Conservation (phyloP, 2,888 invertebrate species). For the Pristionchus maxplancki region DNA sequence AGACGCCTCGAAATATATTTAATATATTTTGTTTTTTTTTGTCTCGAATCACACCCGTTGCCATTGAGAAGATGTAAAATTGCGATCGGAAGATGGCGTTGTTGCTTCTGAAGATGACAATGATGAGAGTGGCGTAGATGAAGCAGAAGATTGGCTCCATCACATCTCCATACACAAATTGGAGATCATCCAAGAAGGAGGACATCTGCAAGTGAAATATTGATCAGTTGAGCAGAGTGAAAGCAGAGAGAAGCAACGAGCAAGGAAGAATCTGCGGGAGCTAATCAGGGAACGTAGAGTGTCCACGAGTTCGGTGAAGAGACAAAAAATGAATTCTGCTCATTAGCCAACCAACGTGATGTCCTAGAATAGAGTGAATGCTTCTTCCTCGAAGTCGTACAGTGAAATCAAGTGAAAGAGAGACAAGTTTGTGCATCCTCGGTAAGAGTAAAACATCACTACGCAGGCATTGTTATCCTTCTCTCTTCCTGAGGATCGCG, state of each 20-base stretch:
- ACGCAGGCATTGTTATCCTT: too few relatives aligned
- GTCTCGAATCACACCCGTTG: background rate
- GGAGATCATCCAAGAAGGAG: background rate
- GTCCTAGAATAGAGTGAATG: too few relatives aligned
- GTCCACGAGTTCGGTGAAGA: background rate
- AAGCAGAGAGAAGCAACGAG: background rate
- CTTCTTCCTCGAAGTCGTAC: too few relatives aligned
- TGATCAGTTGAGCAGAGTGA: too few relatives aligned
- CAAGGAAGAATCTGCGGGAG: background rate
- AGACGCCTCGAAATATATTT: background rate
- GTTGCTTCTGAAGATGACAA: background rate
- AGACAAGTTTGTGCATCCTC: too few relatives aligned
- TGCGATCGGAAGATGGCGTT: background rate
- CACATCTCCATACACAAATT: background rate
- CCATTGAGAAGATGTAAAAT: background rate
- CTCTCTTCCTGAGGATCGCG: too few relatives aligned
- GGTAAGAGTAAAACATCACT: too few relatives aligned
- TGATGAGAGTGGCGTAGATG: background rate
- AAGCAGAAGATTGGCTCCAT: background rate
- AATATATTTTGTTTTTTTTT: too few relatives aligned
- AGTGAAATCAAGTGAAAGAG: too few relatives aligned
- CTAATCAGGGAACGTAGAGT: background rate
- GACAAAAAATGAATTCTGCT: background rate
- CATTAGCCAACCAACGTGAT: too few relatives aligned
- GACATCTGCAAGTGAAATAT: background rate